Base-by-base conservation (phyloP, 1,140 invertebrate species). In the Drosophila equinoxialis region DNA sequence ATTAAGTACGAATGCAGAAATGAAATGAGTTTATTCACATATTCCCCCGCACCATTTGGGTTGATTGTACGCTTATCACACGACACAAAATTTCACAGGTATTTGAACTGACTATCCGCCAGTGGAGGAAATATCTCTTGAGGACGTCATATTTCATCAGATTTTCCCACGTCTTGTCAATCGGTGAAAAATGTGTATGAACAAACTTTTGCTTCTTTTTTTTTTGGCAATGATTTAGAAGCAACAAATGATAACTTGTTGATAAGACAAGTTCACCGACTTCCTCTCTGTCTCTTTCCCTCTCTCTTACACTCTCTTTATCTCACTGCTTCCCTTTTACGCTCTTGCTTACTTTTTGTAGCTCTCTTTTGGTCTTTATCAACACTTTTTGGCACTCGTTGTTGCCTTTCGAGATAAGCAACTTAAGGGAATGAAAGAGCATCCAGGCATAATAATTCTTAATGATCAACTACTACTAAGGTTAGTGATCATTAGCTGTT, bases 21-120 rank as follows among this genome's bases (percentile, higher is more conserved):
- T 60, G 35, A 54, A 71, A 63, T 63, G 74, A 64, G 83, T 87
- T 86, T 86, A 86, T 86, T 86, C 83, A 86, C 83, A 71, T 65
- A 65, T 37, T 30, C 63, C 42, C 6, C 35, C 35, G 2, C 10
- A 7, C 20, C 1, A 2, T n/a, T 8, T 37, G 63, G 61, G 66
- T 71, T 58, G 77, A 77, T 71, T 77, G 80, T 62, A 79, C 80
- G 64, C 79, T 84, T 83, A 79, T 74, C 81, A 51, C 3, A 48
- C 5, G 1, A 6, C 30, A 30, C 30, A 30, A 30, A 20, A 37
- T 63, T 64, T 26, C 14, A 14, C 73, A 75, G 74, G 74, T 76
- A 76, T 60, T 59, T 76, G 74, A 76, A 76, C 74, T 67, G 55
- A n/a, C 55, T 20, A 17, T 20, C 11, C 45, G 3, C 45, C 23